Evolutionary conservation across 2,797 vertebrate genomes (phyloP).

Genomic region (Xenops minutus): DNA sequence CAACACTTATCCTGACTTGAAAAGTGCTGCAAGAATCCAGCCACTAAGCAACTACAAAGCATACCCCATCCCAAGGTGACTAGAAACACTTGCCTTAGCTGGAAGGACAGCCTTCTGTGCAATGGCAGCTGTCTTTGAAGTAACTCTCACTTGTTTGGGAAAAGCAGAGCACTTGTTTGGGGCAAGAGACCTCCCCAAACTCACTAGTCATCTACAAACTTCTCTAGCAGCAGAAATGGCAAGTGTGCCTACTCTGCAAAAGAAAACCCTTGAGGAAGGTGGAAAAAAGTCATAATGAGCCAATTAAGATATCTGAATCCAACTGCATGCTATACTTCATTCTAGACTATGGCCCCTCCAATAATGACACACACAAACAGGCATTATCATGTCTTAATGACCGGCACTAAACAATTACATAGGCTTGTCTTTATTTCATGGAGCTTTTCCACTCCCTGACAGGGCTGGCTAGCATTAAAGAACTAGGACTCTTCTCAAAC

Average conservation of each 20-base stretch:
- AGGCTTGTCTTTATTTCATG: not conserved
- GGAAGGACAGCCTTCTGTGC: not conserved
- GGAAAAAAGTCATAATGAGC: not conserved
- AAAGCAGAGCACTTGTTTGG: not conserved
- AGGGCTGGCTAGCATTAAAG: not conserved
- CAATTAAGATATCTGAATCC: not conserved
- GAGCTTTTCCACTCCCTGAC: not conserved
- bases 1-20: not conserved
- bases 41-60: not conserved
- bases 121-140: not conserved
- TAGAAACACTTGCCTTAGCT: not conserved
- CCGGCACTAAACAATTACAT: not conserved
- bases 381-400: not conserved
- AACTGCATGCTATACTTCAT: not conserved
- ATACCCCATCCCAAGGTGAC: not conserved
- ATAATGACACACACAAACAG: not conserved
- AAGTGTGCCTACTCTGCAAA: not conserved
- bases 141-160: not conserved
- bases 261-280: not conserved
- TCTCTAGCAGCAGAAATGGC: not conserved
- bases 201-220: not conserved
- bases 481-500: not conserved
- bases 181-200: not conserved
- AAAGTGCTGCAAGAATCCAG: not conserved
- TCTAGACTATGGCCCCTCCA: not conserved